A percentile compares a stretch with the other conserved stretches of the same genome.
These are phyloP conservation scores for Peromyscus aztecus DNA, from an alignment of 2,797 vertebrate genomes.

Conservation along the genomic window DNA sequence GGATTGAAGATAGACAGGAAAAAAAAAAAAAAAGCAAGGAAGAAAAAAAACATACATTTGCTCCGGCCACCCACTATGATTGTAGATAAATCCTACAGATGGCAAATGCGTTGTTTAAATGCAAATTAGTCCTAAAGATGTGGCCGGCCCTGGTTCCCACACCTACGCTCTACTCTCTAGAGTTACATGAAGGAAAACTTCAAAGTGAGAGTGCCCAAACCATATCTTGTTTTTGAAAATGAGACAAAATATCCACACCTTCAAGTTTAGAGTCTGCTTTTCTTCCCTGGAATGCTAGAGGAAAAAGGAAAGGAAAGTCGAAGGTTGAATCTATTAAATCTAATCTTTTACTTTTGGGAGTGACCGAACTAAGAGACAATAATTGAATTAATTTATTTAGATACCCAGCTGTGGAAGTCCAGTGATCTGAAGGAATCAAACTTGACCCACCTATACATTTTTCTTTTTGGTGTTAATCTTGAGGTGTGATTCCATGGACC, in stretches of 20 bases:
- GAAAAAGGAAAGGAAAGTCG: not conserved
- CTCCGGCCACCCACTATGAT: not conserved
- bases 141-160: not conserved
- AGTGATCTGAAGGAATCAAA: not conserved
- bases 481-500: not conserved
- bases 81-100: not conserved
- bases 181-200: not conserved
- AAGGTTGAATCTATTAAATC: not conserved
- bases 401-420: not conserved
- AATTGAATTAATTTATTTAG: not conserved
- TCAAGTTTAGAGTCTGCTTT: not conserved
- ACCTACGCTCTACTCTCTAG: not conserved
- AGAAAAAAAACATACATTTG: not conserved
- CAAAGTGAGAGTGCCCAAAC: constrained; percentile 3
- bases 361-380: not conserved
- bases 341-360: not conserved
- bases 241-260: not conserved
- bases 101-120: not conserved
- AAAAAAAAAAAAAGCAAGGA: not conserved
- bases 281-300: not conserved
- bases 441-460: not conserved
- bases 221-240: not conserved
- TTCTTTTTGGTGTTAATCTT: not conserved
- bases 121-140: not conserved
- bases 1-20: not conserved